Conservation (phyloP, 2,888 invertebrate species). For the Agonopterix alstromeriana region DNA sequence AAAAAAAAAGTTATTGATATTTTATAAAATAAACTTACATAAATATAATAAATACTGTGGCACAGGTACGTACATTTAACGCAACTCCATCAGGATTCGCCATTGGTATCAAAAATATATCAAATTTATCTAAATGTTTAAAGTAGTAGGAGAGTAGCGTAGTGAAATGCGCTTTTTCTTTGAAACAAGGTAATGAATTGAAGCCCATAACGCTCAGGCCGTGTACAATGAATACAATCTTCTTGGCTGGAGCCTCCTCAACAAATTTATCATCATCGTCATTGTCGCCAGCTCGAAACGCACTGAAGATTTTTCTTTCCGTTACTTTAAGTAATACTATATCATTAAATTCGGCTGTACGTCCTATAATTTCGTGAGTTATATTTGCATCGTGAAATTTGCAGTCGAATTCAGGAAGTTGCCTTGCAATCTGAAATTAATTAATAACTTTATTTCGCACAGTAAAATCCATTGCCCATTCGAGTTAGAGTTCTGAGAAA, state of each 20-base stretch:
- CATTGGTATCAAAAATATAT: conserved; percentile 58
- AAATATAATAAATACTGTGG: too few species aligned
- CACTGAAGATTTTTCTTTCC: conserved; percentile 13
- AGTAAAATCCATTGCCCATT: too few species aligned
- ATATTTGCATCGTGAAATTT: conserved; percentile 30
- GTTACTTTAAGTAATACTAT: conserved; percentile 43
- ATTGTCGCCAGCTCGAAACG: conserved; percentile 32
- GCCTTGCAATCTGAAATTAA: conserved; percentile 32
- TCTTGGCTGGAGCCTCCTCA: conserved; percentile 44
- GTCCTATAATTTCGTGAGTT: conserved; percentile 32
- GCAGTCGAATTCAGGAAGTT: conserved; percentile 22
- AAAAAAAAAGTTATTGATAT: too few species aligned
- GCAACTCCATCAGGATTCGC: conserved; percentile 56
- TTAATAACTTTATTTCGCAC: neutral
- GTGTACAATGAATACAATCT: conserved; percentile 59
- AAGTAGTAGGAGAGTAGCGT: conserved; percentile 38
- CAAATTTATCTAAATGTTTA: conserved; percentile 48
- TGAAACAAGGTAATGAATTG: conserved; percentile 18
- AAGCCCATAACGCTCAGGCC: conserved; percentile 47
- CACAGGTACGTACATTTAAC: conserved; percentile 7
- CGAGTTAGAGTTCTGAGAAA: too few species aligned
- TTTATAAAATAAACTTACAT: too few species aligned
- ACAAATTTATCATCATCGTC: conserved; percentile 27
- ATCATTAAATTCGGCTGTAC: conserved; percentile 49
- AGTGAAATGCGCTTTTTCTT: conserved; percentile 11